Evolutionary conservation across 2,797 vertebrate species (phyloP).

Genomic region (Syndactyla subalaris): DNA sequence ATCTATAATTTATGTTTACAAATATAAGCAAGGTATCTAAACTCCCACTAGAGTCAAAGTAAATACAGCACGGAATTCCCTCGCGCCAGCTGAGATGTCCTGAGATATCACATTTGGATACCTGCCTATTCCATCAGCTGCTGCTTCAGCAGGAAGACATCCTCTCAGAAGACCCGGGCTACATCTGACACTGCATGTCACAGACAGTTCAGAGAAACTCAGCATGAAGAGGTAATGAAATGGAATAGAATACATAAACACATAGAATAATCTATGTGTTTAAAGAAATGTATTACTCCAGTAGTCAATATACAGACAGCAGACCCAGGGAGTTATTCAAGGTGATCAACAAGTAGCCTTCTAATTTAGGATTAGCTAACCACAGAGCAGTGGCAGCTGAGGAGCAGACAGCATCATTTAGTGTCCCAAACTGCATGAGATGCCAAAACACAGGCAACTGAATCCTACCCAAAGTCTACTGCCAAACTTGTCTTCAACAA

Average conservation of each 20-base stretch:
- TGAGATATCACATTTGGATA: not conserved
- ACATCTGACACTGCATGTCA: not conserved
- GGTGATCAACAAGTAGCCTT: not conserved
- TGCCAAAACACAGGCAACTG: not conserved
- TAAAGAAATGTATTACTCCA: not conserved
- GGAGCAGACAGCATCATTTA: not conserved
- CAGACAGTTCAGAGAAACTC: not conserved
- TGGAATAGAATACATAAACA: too few species aligned
- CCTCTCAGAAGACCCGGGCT: not conserved
- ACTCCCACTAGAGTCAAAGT: not conserved
- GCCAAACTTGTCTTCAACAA: not conserved
- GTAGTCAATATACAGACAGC: not conserved
- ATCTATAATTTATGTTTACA: not conserved
- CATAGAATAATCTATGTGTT: not conserved
- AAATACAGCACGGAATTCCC: not conserved
- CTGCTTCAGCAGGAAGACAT: not conserved
- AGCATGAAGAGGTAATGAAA: not conserved
- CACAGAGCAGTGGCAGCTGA: not conserved
- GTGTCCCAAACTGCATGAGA: not conserved
- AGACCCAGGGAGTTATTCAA: not conserved
- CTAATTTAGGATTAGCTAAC: not conserved
- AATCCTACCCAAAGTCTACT: not conserved
- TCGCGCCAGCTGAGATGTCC: not conserved
- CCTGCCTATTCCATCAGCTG: not conserved
- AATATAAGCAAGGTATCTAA: not conserved